These are phyloP conservation scores for Riptortus pedestris DNA, from an alignment of 1,140 invertebrate genomes.

Conservation along the genomic window DNA sequence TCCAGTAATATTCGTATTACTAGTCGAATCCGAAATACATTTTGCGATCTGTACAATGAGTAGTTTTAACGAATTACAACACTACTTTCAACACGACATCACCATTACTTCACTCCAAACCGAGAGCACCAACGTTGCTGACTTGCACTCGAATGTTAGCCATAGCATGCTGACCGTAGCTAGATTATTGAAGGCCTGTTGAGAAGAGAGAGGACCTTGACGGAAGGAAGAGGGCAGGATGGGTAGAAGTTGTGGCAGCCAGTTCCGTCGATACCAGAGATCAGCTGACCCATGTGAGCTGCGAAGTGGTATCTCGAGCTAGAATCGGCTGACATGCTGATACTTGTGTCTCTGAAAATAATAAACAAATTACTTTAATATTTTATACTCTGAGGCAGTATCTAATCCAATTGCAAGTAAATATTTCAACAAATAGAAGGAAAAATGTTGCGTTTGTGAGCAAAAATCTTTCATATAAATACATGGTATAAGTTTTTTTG, in stretches of 20 bases:
- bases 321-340: constrained; percentile 48
- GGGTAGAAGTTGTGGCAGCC: constrained; percentile 63
- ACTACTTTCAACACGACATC: too few relatives aligned
- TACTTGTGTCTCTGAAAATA: constrained; percentile 46
- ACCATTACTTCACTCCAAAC: not conserved
- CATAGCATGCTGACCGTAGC: too few relatives aligned
- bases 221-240: constrained; percentile 52
- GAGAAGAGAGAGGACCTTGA: constrained; percentile 55
- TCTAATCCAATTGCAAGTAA: not conserved
- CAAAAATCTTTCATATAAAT: too few relatives aligned
- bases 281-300: constrained; percentile 69
- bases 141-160: constrained; percentile 13
- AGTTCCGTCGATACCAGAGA: constrained; percentile 55
- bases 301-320: constrained; percentile 68
- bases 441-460: too few relatives aligned
- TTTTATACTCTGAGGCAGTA: not conserved
- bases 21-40: too few relatives aligned
- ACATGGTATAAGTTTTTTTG: too few relatives aligned
- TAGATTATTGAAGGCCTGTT: constrained; percentile 49
- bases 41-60: too few relatives aligned
- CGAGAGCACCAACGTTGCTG: not conserved
- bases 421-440: too few relatives aligned
- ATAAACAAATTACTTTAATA: not conserved
- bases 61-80: too few relatives aligned
- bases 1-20: too few relatives aligned